These are phyloP conservation scores for Drosophila cardini DNA, from an alignment of 1,140 invertebrate species.

Conservation along the genomic window DNA sequence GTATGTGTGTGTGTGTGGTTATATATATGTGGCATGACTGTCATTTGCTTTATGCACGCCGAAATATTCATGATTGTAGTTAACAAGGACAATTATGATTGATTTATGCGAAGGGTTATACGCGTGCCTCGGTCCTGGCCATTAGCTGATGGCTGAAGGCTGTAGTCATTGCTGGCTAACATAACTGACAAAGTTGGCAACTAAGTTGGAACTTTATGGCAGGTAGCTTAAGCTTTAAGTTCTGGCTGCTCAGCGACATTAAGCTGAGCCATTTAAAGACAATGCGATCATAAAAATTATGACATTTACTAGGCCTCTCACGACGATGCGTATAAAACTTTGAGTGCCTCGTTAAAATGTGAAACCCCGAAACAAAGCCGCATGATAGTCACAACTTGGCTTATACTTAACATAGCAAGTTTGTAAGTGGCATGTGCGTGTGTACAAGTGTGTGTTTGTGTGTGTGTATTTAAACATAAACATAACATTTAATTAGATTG, in stretches of 20 bases:
- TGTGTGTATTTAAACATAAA: conserved; percentile 42
- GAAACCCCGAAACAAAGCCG: conserved; percentile 24
- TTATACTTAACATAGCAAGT: conserved; percentile 56
- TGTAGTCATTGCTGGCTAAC: conserved; percentile 16
- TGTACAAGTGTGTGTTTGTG: not conserved
- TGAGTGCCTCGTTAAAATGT: conserved; percentile 71
- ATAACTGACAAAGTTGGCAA: conserved; percentile 23
- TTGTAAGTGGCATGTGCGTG: conserved; percentile 15
- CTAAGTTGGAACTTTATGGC: conserved; percentile 59
- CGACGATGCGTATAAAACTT: conserved; percentile 44
- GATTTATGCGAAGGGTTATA: conserved; percentile 64
- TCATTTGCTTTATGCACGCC: conserved; percentile 78
- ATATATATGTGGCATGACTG: conserved; percentile 68
- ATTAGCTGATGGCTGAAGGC: conserved; percentile 37
- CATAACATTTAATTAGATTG: conserved; percentile 80
- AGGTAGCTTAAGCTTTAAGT: conserved; percentile 58
- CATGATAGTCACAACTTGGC: conserved; percentile 45
- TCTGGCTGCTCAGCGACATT: conserved; percentile 32
- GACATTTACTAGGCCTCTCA: conserved; percentile 35
- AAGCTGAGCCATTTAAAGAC: conserved; percentile 48
- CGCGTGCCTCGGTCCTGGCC: conserved; percentile 35
- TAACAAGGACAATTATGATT: conserved; percentile 83
- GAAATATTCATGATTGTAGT: conserved; percentile 82
- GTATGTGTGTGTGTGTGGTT: conserved; percentile 43
- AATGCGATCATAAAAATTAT: conserved; percentile 60